A percentile compares a stretch with the other conserved stretches of the same genome.
phyloP scores from a whole-genome alignment of 2,888 invertebrate species.

The Seira musarum region DNA sequence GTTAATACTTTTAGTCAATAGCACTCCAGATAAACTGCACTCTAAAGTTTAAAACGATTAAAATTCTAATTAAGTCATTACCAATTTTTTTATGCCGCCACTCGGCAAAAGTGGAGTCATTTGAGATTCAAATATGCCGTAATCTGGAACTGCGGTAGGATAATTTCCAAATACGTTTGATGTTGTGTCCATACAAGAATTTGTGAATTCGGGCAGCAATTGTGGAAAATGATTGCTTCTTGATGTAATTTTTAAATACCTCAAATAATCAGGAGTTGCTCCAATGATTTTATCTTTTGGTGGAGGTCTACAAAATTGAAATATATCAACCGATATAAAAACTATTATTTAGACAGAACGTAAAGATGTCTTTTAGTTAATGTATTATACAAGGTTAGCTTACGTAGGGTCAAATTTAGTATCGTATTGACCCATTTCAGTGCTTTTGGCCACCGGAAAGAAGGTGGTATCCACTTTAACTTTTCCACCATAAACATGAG shows the following conservation, averaged over 20 bases:
- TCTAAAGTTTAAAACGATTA: too few species aligned
- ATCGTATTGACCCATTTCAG: too few species aligned
- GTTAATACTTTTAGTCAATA: too few species aligned
- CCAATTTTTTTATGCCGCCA: conserved; percentile 23
- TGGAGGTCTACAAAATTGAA: conserved; percentile 18
- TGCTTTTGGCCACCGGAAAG: too few species aligned
- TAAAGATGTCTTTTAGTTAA: too few species aligned
- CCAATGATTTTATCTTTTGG: conserved; percentile 11
- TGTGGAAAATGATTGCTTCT: not conserved
- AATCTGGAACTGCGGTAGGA: not conserved
- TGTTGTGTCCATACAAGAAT: too few species aligned
- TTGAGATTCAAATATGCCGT: not conserved
- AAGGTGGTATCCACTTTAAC: too few species aligned
- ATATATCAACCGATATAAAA: too few species aligned
- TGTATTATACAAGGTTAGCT: not conserved
- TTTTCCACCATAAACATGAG: too few species aligned
- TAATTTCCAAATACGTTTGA: conserved; percentile 6
- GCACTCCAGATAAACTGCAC: too few species aligned
- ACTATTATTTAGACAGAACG: too few species aligned
- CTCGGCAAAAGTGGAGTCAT: conserved; percentile 15
- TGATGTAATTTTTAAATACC: not conserved
- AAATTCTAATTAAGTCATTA: not conserved
- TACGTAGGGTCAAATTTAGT: too few species aligned
- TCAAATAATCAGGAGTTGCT: conserved; percentile 15
- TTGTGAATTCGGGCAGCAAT: conserved; percentile 4